phyloP scores from a whole-genome alignment of 2,113 vertebrate genomes.

The Canis aureus region DNA sequence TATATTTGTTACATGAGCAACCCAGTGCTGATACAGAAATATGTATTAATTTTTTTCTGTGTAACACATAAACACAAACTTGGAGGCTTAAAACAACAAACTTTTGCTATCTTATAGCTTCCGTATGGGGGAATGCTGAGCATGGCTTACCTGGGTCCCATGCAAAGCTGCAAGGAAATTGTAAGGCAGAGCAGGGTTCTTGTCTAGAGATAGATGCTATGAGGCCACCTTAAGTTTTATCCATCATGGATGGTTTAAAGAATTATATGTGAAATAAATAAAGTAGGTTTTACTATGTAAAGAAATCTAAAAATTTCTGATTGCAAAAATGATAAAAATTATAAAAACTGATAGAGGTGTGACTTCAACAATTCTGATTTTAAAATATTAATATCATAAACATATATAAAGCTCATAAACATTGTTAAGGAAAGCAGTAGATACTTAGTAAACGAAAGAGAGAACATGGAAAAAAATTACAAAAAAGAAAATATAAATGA shows the following conservation, averaged over 20 bases:
- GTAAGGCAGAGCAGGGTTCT: background rate
- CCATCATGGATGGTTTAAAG: background rate
- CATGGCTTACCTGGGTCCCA: background rate
- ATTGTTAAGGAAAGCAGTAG: background rate
- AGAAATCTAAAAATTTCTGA: background rate
- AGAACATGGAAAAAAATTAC: background rate
- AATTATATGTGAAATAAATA: constrained; percentile 10
- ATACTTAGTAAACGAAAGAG: background rate
- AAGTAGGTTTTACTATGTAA: background rate
- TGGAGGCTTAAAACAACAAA: background rate
- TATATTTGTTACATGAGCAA: background rate
- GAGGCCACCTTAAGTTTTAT: background rate
- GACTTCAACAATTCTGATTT: background rate
- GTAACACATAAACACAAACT: background rate
- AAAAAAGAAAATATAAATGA: background rate
- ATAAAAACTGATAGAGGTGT: background rate
- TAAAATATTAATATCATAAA: background rate
- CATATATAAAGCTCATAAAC: background rate
- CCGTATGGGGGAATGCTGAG: background rate
- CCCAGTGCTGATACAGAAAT: background rate
- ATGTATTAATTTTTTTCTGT: background rate
- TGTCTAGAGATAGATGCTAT: background rate
- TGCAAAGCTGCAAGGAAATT: background rate
- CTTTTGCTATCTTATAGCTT: background rate
- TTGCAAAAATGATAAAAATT: background rate